Base-by-base conservation (phyloP, 1,140 invertebrate genomes). In the Wasmannia auropunctata region DNA sequence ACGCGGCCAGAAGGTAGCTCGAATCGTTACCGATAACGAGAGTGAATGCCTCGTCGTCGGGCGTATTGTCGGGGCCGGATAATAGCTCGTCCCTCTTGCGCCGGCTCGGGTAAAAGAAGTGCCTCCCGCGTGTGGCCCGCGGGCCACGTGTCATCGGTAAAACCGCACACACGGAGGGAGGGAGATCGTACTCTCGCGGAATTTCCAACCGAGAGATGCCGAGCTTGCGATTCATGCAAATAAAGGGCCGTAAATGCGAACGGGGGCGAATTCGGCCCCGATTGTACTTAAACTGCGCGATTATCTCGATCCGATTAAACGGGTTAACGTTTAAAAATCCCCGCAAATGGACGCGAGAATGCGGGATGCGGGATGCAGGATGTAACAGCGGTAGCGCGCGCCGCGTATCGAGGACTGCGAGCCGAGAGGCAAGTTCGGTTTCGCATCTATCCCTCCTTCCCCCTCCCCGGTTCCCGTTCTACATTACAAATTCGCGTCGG, bases 11-110 rank as follows among this genome's bases (percentile, higher is more conserved):
- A 90, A 85, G 75, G 56, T 75, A 75, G 60, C 87, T 90, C 89
- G n/a, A n/a, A n/a, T n/a, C n/a, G 88, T 90, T 90, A 90, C 70
- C 86, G 88, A 90, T 90, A 90, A 90, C 89, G 81, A 87, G 81
- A 87, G 81, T 79, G 86, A 90, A 90, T 88, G 70, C 76, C 70
- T 90, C 81, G 86, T 90, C 81, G 86, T 86, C 75, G 75, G 43
- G 31, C 62, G 81, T 65, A 90, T 90, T 90, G 89, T 90, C 10
- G 14, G 11, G 3, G 22, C 31, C 22, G 79, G 58, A 90, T 90
- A 90, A 90, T 90, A 83, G 86, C 74, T 83, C 87, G 28, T 60
- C 87, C 54, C 84, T 87, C 70, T 85, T 7, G 46, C 67, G 22
- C n/a, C 74, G 25, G 2, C 31, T 6, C 8, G 1, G n/a, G 46